Percentiles rank a stretch among this genome's conserved stretches.
phyloP scores from a whole-genome alignment of 2,113 vertebrate genomes.

The Stegostoma tigrinum region DNA sequence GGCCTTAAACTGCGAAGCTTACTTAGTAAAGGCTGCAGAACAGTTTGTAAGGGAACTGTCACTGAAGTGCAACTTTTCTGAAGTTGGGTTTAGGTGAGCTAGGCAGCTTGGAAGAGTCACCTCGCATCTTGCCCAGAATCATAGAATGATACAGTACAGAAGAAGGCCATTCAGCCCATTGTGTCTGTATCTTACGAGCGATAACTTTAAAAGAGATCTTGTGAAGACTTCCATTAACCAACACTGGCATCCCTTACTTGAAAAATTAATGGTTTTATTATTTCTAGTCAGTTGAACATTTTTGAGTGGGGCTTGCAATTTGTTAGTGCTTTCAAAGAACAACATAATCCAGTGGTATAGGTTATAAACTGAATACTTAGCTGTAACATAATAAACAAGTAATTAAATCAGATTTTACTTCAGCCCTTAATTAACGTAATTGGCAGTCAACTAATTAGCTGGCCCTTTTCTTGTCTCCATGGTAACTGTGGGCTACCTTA shows the following conservation, averaged over 20 bases:
- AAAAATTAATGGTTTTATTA: not conserved
- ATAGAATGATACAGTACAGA: not conserved
- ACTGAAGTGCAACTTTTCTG: not conserved
- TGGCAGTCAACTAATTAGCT: not conserved
- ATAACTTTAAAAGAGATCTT: not conserved
- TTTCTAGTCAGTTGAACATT: not conserved
- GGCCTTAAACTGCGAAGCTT: not conserved
- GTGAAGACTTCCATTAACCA: no score
- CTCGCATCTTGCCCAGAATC: not conserved
- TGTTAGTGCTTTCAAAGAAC: not conserved
- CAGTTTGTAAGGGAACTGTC: not conserved
- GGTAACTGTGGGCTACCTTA: not conserved
- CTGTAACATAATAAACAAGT: not conserved
- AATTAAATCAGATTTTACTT: not conserved
- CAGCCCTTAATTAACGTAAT: not conserved
- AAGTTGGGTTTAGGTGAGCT: not conserved
- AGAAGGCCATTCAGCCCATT: not conserved
- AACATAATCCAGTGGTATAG: not conserved
- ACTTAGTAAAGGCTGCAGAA: not conserved
- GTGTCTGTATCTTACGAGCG: not conserved
- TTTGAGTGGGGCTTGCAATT: slow-evolving; percentile 2
- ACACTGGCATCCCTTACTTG: not conserved
- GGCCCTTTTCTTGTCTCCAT: not conserved
- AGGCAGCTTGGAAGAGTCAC: not conserved
- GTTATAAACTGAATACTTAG: not conserved